phyloP scores from a whole-genome alignment of 2,888 invertebrate species.

The Lissocephala sabroskyi region DNA sequence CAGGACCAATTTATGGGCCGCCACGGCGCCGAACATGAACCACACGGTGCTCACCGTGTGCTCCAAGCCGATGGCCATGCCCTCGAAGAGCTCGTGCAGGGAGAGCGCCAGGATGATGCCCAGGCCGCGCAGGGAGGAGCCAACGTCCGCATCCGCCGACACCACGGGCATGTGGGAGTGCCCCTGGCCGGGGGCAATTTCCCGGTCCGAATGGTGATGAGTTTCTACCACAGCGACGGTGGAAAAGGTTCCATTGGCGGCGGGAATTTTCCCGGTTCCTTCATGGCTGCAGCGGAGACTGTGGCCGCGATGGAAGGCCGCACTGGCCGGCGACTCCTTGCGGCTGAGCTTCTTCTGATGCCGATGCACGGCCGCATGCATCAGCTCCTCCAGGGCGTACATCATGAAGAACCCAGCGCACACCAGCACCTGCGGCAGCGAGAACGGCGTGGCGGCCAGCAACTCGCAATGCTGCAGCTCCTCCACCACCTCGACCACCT shows the following conservation, averaged over 20 bases:
- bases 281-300: constrained; percentile 59
- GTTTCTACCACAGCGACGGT: background rate
- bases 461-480: constrained; percentile 73
- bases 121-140: constrained; percentile 78
- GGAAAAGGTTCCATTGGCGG: too few relatives aligned
- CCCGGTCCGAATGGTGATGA: constrained; percentile 3
- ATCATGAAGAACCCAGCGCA: constrained; percentile 84
- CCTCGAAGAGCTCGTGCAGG: constrained; percentile 90
- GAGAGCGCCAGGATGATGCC: constrained; percentile 88
- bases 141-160: constrained; percentile 48
- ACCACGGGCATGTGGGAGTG: constrained; percentile 50
- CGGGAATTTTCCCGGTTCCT: too few relatives aligned
- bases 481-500: constrained; percentile 81
- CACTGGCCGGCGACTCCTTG: constrained; percentile 52
- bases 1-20: constrained; percentile 89
- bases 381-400: constrained; percentile 85
- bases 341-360: constrained; percentile 69
- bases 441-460: constrained; percentile 76
- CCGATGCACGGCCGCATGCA: constrained; percentile 79
- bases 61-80: constrained; percentile 86
- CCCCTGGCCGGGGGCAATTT: constrained; percentile 21
- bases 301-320: constrained; percentile 68
- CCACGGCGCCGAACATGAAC: constrained; percentile 88
- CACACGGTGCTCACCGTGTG: constrained; percentile 77
- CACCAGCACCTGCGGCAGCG: constrained; percentile 81